Conservation (phyloP, 2,113 vertebrate genomes). For the Tyto alba region DNA sequence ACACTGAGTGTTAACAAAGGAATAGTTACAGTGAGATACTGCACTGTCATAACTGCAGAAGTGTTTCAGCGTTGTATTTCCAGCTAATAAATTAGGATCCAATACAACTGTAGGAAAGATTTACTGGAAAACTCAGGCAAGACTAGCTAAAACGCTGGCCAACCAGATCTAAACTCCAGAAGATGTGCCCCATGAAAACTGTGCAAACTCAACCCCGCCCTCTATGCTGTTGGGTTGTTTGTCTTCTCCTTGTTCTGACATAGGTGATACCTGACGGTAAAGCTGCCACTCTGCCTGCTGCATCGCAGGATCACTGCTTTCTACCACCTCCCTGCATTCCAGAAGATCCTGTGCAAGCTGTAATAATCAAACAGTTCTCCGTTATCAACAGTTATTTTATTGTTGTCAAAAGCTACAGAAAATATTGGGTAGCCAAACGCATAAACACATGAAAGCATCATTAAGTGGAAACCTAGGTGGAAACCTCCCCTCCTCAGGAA, state of each 20-base stretch:
- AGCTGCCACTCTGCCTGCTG: neutral
- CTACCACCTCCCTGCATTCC: neutral
- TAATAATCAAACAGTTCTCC: conserved; percentile 21
- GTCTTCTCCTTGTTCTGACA: neutral
- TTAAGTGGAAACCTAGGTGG: neutral
- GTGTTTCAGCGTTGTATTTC: neutral
- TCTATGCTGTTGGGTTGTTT: neutral
- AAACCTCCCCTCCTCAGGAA: neutral
- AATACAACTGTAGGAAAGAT: neutral
- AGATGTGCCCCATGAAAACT: neutral
- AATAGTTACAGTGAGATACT: neutral
- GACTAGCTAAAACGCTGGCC: neutral
- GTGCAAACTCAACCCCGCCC: neutral
- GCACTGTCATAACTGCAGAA: neutral
- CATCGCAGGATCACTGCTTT: neutral
- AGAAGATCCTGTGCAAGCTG: neutral
- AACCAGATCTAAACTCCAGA: neutral
- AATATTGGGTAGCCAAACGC: neutral
- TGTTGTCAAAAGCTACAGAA: conserved; percentile 45
- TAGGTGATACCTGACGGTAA: neutral
- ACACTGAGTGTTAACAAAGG: neutral
- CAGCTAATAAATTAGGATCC: neutral
- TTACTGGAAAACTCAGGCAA: neutral
- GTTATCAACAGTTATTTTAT: conserved; percentile 37
- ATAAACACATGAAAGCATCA: neutral